Base-by-base conservation (phyloP, 2,888 invertebrate genomes). In the Rotaria macrura region DNA sequence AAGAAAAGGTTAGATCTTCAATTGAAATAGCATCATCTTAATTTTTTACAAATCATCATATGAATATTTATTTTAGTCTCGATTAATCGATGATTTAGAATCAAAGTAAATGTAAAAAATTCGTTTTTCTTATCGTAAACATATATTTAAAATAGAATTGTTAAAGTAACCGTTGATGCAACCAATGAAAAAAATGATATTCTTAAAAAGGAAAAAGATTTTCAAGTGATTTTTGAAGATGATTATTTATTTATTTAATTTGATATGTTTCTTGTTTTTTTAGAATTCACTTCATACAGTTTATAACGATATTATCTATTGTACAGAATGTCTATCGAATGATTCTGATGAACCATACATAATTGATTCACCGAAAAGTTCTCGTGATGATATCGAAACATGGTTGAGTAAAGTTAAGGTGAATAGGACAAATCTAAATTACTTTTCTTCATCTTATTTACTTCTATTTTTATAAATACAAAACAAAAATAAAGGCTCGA, bases 311-410 rank as follows among this genome's bases (percentile, higher is more conserved):
- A 43, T 79, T 12, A 79, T 38, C 2, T 79, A 79, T 43, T 79
- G 79, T 79, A 79, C 79, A 10, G 79, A 79, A 79, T 79, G 43
- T n/a, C 43, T 79, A n/a, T 79, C 79, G 25, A 40, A 25, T 43
- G 79, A 79, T 79, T 79, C 79, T 12, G 79, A 79, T 43, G 79
- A 43, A 79, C 79, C 79, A 79, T 79, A 43, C 43, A 79, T 79
- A 43, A 12, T 79, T 79, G 43, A 40, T 43, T 79, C 43, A 79
- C 79, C 43, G 12, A n/a, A 40, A n/a, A n/a, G 65, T 65, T 34
- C 34, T 6, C 65, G 65, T 65, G 34, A 79, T 43, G 79, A 79
- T 79, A 5, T 79, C 43, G 79, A 79, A 43, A 79, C 79, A n/a
- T 79, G 79, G 79, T 43, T 79, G 43, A 79, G 43, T n/a, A 79